These are phyloP conservation scores for Torymus texanus DNA, from an alignment of 2,888 invertebrate genomes.

Conservation along the genomic window DNA sequence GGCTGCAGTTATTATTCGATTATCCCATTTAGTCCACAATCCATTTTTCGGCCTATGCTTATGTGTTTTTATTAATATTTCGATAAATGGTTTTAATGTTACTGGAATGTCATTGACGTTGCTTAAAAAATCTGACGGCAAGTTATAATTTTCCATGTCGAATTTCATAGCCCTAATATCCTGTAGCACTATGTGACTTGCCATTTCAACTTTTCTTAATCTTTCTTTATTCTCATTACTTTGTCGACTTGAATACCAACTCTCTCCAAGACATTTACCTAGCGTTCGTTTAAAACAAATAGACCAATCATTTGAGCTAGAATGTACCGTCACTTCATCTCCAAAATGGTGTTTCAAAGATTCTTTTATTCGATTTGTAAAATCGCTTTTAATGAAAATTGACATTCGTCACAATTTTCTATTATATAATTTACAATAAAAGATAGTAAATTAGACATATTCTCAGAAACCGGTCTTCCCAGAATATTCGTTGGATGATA, in stretches of 20 bases:
- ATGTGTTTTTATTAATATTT: no score
- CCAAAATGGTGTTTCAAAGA: conserved; percentile 10
- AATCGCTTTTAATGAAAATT: conserved; percentile 45
- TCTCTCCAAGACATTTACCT: conserved; percentile 36
- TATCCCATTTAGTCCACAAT: no score
- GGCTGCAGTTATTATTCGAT: no score
- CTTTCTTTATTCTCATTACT: neutral
- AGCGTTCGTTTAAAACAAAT: conserved; percentile 44
- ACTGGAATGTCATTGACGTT: neutral
- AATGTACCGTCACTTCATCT: conserved; percentile 32
- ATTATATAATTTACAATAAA: conserved; percentile 43
- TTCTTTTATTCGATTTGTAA: conserved; percentile 20
- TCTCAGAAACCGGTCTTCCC: conserved; percentile 20
- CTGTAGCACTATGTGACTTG: conserved; percentile 13
- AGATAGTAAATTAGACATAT: conserved; percentile 32
- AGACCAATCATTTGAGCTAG: conserved; percentile 28
- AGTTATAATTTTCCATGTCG: neutral
- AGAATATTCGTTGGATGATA: neutral
- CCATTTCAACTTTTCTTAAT: neutral
- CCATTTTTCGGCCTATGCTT: no score
- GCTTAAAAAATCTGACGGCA: neutral
- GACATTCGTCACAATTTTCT: conserved; percentile 46
- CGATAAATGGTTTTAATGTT: neutral
- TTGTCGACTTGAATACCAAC: conserved; percentile 37
- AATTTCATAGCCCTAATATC: conserved; percentile 36